Evolutionary conservation across 2,113 vertebrate species (phyloP).

Genomic region (Cyanocitta stelleri): DNA sequence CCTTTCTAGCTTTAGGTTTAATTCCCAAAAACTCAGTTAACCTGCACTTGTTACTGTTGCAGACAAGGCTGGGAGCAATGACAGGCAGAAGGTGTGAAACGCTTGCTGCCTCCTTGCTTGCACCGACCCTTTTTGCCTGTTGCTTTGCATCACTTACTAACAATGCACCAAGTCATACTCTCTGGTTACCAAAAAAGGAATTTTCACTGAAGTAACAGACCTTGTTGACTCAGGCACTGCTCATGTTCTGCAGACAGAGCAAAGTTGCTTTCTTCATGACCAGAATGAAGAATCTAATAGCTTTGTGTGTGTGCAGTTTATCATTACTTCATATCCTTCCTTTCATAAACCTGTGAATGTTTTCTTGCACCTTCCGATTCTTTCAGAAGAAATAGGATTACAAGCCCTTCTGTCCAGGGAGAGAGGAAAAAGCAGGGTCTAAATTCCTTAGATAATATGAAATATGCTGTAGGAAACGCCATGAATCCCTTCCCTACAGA

Average conservation of each 20-base stretch:
- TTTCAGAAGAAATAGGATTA: background rate
- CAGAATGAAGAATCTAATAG: background rate
- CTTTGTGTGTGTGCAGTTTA: background rate
- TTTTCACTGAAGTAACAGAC: slow-evolving; percentile 47
- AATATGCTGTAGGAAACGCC: background rate
- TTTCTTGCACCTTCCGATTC: background rate
- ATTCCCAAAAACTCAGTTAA: background rate
- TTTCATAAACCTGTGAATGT: background rate
- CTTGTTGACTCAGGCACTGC: slow-evolving; percentile 54
- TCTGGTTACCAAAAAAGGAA: slow-evolving; percentile 73
- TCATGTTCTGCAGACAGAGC: background rate
- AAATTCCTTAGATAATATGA: background rate
- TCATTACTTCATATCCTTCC: slow-evolving; percentile 34
- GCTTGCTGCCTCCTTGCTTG: background rate
- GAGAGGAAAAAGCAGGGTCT: background rate
- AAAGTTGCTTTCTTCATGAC: background rate
- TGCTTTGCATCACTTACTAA: slow-evolving; percentile 52
- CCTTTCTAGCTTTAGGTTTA: background rate
- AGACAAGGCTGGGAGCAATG: background rate
- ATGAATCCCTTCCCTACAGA: background rate
- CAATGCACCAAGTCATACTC: slow-evolving; percentile 19
- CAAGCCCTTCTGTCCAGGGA: background rate
- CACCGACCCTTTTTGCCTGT: background rate
- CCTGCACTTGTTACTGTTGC: background rate
- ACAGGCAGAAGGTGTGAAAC: background rate